Evolutionary conservation across 1,140 invertebrate genomes (phyloP), one percentile per base, ranked within the genome.

Genomic region (Vanessa tameamea): DNA sequence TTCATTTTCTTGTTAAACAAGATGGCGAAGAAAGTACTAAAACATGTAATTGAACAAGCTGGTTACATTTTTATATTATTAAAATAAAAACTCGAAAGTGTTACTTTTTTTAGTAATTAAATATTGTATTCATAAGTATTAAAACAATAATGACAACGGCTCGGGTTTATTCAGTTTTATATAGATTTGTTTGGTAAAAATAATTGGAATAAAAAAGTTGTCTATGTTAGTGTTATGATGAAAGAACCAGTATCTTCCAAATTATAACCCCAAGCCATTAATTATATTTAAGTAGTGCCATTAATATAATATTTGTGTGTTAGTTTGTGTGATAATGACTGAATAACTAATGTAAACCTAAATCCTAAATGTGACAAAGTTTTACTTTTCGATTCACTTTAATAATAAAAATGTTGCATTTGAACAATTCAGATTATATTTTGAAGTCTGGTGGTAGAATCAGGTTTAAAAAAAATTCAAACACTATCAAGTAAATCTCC

Each of bases 201-300:
- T 57, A 57, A 57, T 8, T 57, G 13, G n/a, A 16, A 8, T n/a
- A 7, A 2, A 53, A 53, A 53, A 5, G 2, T 53, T 16, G 15
- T 57, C 23, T 57, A 23, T 20, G 16, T 57, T 23, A 20, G 53
- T 31, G 26, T 13, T 31, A 61, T 23, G 6, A 61, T 61, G 31
- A 61, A 48, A 55, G 20, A 68, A 63, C 31, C 14, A 43, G 50
- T 72, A 78, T 76, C 79, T 83, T 83, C 81, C 81, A 82, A 72
- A 43, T 47, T 68, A 76, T 67, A 78, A 76, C 81, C 76, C 77
- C 77, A 80, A 79, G 65, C 72, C 68, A 79, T 73, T 73, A 64
- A 64, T 57, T 26, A 72, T 57, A 57, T 73, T 47, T 73, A 69
- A 67, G 64, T 74, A 80, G 79, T 81, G 79, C 79, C 79, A 81